Conservation (phyloP, 2,797 vertebrate genomes). For the Molossus alvarezi region DNA sequence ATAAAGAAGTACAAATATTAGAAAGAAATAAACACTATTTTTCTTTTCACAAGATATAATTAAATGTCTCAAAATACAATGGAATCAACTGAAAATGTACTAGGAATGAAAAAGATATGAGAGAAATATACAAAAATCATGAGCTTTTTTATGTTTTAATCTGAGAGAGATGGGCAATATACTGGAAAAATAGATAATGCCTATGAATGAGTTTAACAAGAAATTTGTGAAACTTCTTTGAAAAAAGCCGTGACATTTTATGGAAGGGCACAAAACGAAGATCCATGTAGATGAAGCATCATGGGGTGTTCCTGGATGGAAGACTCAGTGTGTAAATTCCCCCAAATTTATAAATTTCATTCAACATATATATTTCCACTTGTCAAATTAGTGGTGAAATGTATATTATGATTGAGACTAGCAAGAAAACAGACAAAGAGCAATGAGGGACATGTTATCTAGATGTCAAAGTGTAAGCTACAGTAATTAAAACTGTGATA, state of each 20-base stretch:
- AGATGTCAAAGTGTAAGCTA: background rate
- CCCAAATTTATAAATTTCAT: slow-evolving; percentile 7
- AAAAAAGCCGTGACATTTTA: slow-evolving; percentile 49
- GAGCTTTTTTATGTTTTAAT: slow-evolving; percentile 34
- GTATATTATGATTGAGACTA: slow-evolving; percentile 29
- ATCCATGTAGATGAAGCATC: background rate
- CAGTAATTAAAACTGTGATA: background rate
- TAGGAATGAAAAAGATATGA: background rate
- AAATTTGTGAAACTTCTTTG: background rate
- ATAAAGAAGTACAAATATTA: background rate
- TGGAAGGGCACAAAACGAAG: background rate
- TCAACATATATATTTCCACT: slow-evolving; percentile 46
- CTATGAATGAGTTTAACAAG: slow-evolving; percentile 1
- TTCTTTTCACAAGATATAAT: slow-evolving; percentile 21
- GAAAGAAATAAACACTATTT: background rate
- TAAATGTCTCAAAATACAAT: background rate
- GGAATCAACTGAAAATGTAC: slow-evolving; percentile 17
- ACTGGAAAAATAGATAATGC: background rate
- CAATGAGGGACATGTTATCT: background rate
- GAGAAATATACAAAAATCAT: slow-evolving; percentile 1
- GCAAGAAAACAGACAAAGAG: background rate
- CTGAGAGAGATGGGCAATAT: background rate
- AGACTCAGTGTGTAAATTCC: slow-evolving; percentile 36
- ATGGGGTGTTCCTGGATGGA: background rate
- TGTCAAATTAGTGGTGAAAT: slow-evolving; percentile 42